Evolutionary conservation across 2,113 vertebrate species (phyloP), one percentile per base, ranked within the genome.

Genomic region (Epinephelus cyanopodus): DNA sequence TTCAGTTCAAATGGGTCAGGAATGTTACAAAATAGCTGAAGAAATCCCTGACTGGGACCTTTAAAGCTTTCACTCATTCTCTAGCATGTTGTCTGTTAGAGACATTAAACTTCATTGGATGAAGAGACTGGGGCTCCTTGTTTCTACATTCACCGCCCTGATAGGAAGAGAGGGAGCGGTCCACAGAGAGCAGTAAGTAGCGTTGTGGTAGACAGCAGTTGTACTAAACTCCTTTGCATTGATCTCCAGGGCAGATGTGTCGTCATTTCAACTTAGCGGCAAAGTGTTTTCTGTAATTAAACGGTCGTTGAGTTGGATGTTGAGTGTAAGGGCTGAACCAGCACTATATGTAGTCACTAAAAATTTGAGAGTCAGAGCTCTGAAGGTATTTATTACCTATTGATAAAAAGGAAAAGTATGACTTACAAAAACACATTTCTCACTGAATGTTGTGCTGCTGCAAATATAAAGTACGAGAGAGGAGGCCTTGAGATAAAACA

Each of bases 41-140:
- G 53, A 67, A 67, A 60, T 21, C 42, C 13, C 6, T 11, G 52
- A 65, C 62, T 57, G 33, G 11, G 23, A 54, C n/a, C 63, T 68
- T 48, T 52, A 50, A 37, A 42, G 47, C 56, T 15, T 17, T 62
- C 65, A 53, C 47, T 62, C 53, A 58, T 42, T 54, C 15, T 63
- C 37, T 15, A 33, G 13, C 63, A 23, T n/a, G 53, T 13, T 90
- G 87, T 87, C 93, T 96, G 93, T 90, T 95, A 94, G 94, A 95
- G 94, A 92, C 90, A 91, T 93, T 95, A 93, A 95, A 95, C 93
- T 95, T 94, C 91, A 87, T 86, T 93, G 89, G 91, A 94, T 83
- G 85, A 88, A 91, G 92, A 90, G 85, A 94, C 82, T 86, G 90
- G 91, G 91, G 95, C 94, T 95, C 90, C 92, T 93, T 95, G 92